Percentiles rank a stretch among this genome's conserved stretches.
Evolutionary conservation across 2,113 vertebrate genomes (phyloP).

Genomic region (Ibidorhyncha struthersii): DNA sequence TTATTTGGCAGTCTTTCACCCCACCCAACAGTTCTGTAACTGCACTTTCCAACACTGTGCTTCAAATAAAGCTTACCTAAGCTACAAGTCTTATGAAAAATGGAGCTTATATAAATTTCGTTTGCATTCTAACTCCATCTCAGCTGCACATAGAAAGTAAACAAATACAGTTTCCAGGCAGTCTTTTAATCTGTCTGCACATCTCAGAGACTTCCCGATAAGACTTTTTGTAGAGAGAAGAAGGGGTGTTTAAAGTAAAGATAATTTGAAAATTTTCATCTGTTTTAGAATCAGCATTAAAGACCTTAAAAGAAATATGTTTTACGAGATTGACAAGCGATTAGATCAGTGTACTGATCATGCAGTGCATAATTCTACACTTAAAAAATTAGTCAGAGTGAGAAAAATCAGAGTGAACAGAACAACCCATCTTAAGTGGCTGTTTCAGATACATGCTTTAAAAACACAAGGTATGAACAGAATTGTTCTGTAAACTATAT

Average conservation of each 20-base stretch:
- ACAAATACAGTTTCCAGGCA: neutral
- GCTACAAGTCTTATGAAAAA: neutral
- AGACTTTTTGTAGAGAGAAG: neutral
- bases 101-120: neutral
- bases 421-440: neutral
- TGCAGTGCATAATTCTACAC: neutral
- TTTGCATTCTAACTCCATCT: neutral
- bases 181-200: neutral
- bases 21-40: neutral
- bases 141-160: neutral
- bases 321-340: neutral
- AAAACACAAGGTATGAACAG: neutral
- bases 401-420: neutral
- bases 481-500: neutral
- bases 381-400: neutral
- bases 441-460: neutral
- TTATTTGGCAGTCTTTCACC: neutral
- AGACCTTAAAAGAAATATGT: conserved; percentile 37
- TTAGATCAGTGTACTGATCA: neutral
- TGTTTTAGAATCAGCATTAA: conserved; percentile 50
- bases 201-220: neutral
- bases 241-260: conserved; percentile 35
- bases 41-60: neutral
- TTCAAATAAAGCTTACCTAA: neutral
- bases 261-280: conserved; percentile 34